These are phyloP conservation scores for Pimephales promelas DNA, from an alignment of 2,113 vertebrate genomes.

Conservation along the genomic window DNA sequence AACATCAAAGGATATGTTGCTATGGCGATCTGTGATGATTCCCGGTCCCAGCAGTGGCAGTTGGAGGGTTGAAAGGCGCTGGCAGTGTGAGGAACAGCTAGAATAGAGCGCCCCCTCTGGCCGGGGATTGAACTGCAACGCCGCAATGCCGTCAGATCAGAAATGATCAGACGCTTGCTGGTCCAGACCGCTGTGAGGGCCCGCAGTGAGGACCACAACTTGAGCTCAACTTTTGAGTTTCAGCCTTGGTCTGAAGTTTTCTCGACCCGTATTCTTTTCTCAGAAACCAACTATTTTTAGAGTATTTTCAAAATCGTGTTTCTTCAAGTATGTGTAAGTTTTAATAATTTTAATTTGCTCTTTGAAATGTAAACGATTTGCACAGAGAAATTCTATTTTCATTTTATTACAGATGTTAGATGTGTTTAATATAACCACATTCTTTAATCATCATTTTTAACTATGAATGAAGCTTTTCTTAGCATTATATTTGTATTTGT, in stretches of 20 bases:
- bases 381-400: slow-evolving; percentile 51
- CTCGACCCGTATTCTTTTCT: neutral
- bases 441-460: slow-evolving; percentile 1
- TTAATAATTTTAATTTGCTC: slow-evolving; percentile 31
- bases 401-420: slow-evolving; percentile 25
- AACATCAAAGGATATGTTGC: slow-evolving; percentile 84
- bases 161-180: neutral
- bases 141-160: neutral
- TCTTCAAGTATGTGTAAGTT: slow-evolving; percentile 44
- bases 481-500: neutral
- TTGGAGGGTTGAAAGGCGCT: slow-evolving; percentile 77
- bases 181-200: neutral
- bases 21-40: slow-evolving; percentile 92
- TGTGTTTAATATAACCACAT: slow-evolving; percentile 6
- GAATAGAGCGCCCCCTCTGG: slow-evolving; percentile 1
- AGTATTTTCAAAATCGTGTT: slow-evolving; percentile 46
- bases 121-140: neutral
- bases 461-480: neutral
- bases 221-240: neutral
- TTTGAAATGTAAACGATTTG: slow-evolving; percentile 50
- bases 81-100: neutral
- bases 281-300: slow-evolving; percentile 34
- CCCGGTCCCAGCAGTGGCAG: slow-evolving; percentile 86
- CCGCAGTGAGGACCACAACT: neutral
- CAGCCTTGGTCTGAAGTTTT: neutral